phyloP scores from a whole-genome alignment of 2,113 vertebrate genomes.

The Chlorodrepanis virens region DNA sequence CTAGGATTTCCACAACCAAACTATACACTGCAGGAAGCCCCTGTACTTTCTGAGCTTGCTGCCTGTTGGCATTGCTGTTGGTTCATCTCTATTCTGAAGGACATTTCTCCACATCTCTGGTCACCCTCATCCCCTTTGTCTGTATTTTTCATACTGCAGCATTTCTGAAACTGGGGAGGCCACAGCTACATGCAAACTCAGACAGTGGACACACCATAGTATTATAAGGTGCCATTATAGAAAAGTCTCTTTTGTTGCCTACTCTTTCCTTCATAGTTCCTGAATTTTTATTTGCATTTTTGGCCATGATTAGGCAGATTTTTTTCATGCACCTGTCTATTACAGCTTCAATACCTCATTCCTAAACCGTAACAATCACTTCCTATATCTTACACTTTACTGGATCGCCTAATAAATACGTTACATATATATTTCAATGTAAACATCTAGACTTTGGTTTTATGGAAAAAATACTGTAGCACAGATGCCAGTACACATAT shows the following conservation, averaged over 20 bases:
- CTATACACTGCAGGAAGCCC: accelerated
- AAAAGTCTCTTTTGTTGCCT: not conserved
- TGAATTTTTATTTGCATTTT: not conserved
- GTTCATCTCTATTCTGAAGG: not conserved
- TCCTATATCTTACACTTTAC: not conserved
- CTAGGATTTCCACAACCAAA: not conserved
- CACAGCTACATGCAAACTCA: not conserved
- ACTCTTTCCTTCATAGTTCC: not conserved
- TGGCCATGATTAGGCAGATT: not conserved
- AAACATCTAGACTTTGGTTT: not conserved
- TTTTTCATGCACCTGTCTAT: not conserved
- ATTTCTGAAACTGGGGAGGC: not conserved
- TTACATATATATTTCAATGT: not conserved
- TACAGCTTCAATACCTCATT: not conserved
- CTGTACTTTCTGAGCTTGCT: not conserved
- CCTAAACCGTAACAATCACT: not conserved
- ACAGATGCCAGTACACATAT: not conserved
- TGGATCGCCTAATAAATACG: not conserved
- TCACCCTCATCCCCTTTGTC: not conserved
- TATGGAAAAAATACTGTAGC: not conserved
- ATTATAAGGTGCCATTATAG: not conserved
- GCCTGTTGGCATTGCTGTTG: accelerated
- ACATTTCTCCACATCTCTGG: not conserved
- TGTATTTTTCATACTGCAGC: not conserved
- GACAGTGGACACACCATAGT: not conserved